Percentiles rank a stretch among this genome's conserved stretches.
These are phyloP conservation scores for Folsomia manolachei DNA, from an alignment of 2,888 invertebrate species.

Conservation along the genomic window DNA sequence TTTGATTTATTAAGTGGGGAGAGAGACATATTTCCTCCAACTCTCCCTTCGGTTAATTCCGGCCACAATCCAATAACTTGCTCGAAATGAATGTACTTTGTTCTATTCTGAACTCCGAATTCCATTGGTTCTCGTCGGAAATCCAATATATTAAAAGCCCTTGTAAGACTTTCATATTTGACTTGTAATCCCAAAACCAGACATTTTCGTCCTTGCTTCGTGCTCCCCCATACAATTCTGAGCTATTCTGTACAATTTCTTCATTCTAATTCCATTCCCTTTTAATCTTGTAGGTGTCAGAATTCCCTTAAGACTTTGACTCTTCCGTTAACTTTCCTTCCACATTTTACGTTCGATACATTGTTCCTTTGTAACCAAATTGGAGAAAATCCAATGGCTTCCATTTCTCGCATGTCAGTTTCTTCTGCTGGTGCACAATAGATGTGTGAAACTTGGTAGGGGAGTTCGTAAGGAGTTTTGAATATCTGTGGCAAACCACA, in stretches of 20 bases:
- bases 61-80: neutral
- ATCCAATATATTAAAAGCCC: neutral
- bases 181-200: neutral
- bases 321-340: neutral
- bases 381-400: too few relatives aligned
- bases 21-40: neutral
- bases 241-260: neutral
- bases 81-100: neutral
- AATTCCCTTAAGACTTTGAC: slow-evolving; percentile 16
- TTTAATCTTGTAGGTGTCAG: slow-evolving; percentile 26
- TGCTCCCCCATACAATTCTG: neutral
- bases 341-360: too few relatives aligned
- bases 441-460: too few relatives aligned
- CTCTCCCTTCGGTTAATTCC: neutral
- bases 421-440: too few relatives aligned
- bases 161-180: neutral
- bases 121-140: neutral
- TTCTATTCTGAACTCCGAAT: neutral
- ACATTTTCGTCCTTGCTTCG: neutral
- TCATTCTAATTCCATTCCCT: slow-evolving; percentile 7
- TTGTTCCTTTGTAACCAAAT: too few relatives aligned
- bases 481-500: too few relatives aligned
- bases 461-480: too few relatives aligned
- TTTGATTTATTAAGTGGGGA: neutral
- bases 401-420: too few relatives aligned